phyloP scores from a whole-genome alignment of 2,888 invertebrate species.

The Scaptomyza tumidula region DNA sequence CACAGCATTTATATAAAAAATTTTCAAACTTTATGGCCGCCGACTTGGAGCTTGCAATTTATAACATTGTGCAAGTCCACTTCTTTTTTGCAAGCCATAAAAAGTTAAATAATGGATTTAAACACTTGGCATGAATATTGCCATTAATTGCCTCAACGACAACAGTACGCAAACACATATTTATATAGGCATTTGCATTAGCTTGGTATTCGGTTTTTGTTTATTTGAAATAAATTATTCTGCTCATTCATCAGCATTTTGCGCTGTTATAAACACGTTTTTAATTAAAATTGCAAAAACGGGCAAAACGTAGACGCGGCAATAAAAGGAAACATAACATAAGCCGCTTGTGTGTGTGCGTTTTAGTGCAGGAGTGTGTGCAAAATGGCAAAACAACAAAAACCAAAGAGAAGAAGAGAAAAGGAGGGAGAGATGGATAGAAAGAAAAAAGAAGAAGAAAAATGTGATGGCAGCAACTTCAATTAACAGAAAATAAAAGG shows the following conservation, averaged over 20 bases:
- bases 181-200: slow-evolving; percentile 19
- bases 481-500: slow-evolving; percentile 79
- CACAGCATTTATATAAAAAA: slow-evolving; percentile 15
- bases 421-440: not conserved
- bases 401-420: not conserved
- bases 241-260: slow-evolving; percentile 76
- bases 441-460: slow-evolving; percentile 38
- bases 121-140: slow-evolving; percentile 46
- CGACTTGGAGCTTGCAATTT: slow-evolving; percentile 30
- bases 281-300: slow-evolving; percentile 80
- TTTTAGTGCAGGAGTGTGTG: slow-evolving; percentile 19
- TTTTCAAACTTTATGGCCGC: slow-evolving; percentile 39
- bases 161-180: slow-evolving; percentile 8
- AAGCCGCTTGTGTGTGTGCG: slow-evolving; percentile 18
- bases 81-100: slow-evolving; percentile 14
- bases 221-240: slow-evolving; percentile 77
- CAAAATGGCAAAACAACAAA: slow-evolving; percentile 9
- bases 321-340: slow-evolving; percentile 55
- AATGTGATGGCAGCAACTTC: slow-evolving; percentile 77
- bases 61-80: slow-evolving; percentile 16
- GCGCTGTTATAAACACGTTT: slow-evolving; percentile 80
- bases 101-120: slow-evolving; percentile 39
- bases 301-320: slow-evolving; percentile 62
- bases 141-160: slow-evolving; percentile 54
- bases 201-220: slow-evolving; percentile 46